These are phyloP conservation scores for Istiophorus platypterus DNA, from an alignment of 2,113 vertebrate species.

Conservation along the genomic window DNA sequence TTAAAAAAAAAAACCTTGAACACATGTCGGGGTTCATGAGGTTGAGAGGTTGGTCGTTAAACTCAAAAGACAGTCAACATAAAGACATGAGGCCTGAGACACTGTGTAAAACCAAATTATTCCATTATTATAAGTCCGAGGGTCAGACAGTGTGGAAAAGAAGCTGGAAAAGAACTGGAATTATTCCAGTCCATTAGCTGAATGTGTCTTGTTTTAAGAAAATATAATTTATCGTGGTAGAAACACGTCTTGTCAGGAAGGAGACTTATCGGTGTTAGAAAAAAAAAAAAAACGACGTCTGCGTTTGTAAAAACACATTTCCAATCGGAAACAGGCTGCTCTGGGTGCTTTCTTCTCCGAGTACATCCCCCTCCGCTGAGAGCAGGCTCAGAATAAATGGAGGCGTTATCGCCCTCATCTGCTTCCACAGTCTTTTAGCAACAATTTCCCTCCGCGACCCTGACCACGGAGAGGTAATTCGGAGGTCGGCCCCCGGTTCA, in stretches of 20 bases:
- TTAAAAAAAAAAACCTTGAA: no score
- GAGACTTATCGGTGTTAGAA: background rate
- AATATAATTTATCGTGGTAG: background rate
- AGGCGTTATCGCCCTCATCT: slow-evolving; percentile 63
- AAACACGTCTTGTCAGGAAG: background rate
- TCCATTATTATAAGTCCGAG: no score
- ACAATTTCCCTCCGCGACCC: slow-evolving; percentile 52
- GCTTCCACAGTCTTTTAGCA: slow-evolving; percentile 56
- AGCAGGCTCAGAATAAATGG: slow-evolving; percentile 33
- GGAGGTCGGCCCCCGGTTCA: slow-evolving; percentile 46
- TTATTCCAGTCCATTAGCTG: background rate
- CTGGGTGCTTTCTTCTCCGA: background rate
- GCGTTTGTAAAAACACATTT: background rate
- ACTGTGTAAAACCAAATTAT: no score
- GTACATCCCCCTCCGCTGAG: background rate
- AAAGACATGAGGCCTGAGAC: no score
- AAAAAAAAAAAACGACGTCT: background rate
- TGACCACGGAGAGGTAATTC: slow-evolving; percentile 52
- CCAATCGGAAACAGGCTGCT: slow-evolving; percentile 5
- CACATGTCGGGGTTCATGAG: no score
- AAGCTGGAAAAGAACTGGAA: background rate
- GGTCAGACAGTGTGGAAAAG: no score
- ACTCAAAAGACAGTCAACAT: no score
- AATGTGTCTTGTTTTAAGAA: background rate
- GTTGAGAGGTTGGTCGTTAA: no score